Evolutionary conservation across 1,140 invertebrate genomes (phyloP), one percentile per base, ranked within the genome.

Genomic region (Meloidogyne hapla): DNA sequence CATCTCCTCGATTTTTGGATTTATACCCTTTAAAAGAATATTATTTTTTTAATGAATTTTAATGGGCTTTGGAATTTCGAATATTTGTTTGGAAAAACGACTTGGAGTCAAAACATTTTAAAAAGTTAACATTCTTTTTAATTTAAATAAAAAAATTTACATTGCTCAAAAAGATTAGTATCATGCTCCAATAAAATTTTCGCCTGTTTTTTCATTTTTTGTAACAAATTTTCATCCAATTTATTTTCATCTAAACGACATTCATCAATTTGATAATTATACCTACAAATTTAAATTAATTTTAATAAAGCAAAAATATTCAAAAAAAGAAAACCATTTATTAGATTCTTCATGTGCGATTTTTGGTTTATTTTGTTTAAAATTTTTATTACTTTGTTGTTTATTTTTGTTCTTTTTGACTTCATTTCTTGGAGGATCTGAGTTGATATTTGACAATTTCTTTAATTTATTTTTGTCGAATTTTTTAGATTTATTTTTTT

Each of bases 1-100:
- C 81, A 23, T 84, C 75, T 1, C 67, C 69, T 26, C 62, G 23
- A 23, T 77, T 80, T 62, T 61, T 48, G 0, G 40, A 69, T 15
- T 67, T 63, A 38, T 78, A 76, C 48, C 45, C 77, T 78, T 5
- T 76, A 69, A 70, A 61, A n/a, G n/a, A n/a, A n/a, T n/a, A n/a
- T n/a, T n/a, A n/a, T n/a, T n/a, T n/a, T n/a, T n/a, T n/a, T n/a
- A n/a, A n/a, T n/a, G n/a, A n/a, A n/a, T n/a, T n/a, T n/a, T n/a
- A n/a, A n/a, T n/a, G n/a, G n/a, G n/a, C n/a, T n/a, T n/a, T n/a
- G n/a, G n/a, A n/a, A n/a, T 33, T 33, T 33, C 2, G 33, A 33
- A 33, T 33, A n/a, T n/a, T n/a, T n/a, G n/a, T n/a, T n/a, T n/a
- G n/a, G n/a, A n/a, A n/a, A n/a, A n/a, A n/a, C n/a, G n/a, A n/a